Evolutionary conservation across 2,888 invertebrate species (phyloP), one percentile per base, ranked within the genome.

Genomic region (Drosophila tripunctata): DNA sequence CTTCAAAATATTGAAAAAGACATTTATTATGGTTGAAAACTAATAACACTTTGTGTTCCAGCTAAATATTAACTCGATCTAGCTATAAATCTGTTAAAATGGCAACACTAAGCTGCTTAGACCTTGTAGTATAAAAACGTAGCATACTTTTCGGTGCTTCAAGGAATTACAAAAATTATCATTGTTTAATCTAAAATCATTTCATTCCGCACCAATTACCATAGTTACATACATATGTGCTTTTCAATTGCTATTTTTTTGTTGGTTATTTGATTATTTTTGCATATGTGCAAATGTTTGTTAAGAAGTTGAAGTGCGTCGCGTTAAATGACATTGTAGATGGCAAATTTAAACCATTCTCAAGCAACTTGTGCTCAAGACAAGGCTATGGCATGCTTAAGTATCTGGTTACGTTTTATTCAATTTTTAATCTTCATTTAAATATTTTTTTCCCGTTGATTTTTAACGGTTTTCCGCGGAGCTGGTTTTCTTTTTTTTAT

Each of bases 371-470:
- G 58, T 48, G 41, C 50, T 64, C 31, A 45, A 24, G 30, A 30
- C 43, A 48, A 44, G 55, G 14, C 19, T 41, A 27, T 43, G 58
- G 51, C 61, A 77, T 54, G 57, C 44, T 45, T 63, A 69, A 83
- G 78, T 84, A 75, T 86, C 77, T 77, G 79, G 81, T 86, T 87
- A 48, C 77, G 43, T 64, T 77, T 68, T 51, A 70, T 70, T 65
- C 36, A 47, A 54, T 65, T 56, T 65, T 66, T 80, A 79, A 80
- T 84, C 79, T 63, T 27, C 17, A 64, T 44, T 72, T 61, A 67
- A 65, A n/a, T n/a, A n/a, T n/a, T 68, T 69, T 78, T 72, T 66
- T 35, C 31, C 31, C 47, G 63, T 24, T 31, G 50, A 33, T 64
- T 54, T 68, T 66, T 54, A 38, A 47, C 50, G 62, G 63, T 62